These are phyloP conservation scores for Holothuria leucospilota DNA, from an alignment of 53 echinoderm and acorn worm species.

Conservation along the genomic window DNA sequence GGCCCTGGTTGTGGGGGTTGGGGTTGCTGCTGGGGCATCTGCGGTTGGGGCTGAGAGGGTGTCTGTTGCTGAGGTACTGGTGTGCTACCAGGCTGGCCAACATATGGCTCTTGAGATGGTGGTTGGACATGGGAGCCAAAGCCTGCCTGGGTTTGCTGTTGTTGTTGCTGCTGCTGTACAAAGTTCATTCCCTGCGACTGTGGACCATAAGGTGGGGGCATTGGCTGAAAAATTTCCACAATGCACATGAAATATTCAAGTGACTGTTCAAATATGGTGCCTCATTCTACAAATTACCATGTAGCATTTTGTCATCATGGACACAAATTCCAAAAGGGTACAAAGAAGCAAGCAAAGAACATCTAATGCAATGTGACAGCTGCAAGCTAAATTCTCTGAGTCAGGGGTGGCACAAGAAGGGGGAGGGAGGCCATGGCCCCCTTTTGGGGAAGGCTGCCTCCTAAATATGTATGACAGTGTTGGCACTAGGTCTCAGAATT, in stretches of 20 bases:
- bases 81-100: constrained; percentile 11
- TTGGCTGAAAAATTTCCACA: constrained; percentile 31
- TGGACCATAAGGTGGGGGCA: constrained; percentile 60
- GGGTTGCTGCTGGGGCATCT: constrained; percentile 29
- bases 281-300: too few species aligned
- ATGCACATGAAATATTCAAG: background rate
- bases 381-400: too few species aligned
- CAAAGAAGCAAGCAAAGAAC: too few species aligned
- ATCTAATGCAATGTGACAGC: too few species aligned
- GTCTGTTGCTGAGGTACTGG: constrained; percentile 48
- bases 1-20: constrained; percentile 10
- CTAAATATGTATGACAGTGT: too few species aligned
- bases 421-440: too few species aligned
- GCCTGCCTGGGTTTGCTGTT: constrained; percentile 22
- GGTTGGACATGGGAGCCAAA: constrained; percentile 41
- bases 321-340: too few species aligned
- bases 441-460: too few species aligned
- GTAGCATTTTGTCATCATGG: too few species aligned
- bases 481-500: too few species aligned
- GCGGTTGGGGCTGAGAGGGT: constrained; percentile 26
- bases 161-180: constrained; percentile 21
- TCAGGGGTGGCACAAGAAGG: too few species aligned
- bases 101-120: constrained; percentile 20
- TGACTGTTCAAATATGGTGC: too few species aligned
- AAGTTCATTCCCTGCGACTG: constrained; percentile 55